phyloP scores from a whole-genome alignment of 2,797 vertebrate species.

The Cynopterus sphinx region DNA sequence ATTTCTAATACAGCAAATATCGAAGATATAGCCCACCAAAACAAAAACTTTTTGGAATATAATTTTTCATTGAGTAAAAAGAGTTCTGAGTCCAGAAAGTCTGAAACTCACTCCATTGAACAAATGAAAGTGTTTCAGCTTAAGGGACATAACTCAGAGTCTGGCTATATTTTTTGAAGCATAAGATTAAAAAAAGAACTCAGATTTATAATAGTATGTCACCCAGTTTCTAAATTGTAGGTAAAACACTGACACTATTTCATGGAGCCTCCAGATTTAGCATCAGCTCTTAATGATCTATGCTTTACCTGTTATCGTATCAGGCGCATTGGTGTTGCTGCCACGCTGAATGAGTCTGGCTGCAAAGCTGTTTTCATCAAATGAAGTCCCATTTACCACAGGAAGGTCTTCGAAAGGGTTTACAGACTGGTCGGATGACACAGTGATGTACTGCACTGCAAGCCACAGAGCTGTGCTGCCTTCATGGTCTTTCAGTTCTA shows the following conservation, averaged over 20 bases:
- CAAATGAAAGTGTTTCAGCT: neutral
- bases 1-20: neutral
- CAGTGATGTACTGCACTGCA: conserved; percentile 95
- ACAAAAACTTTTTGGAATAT: neutral
- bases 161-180: neutral
- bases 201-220: neutral
- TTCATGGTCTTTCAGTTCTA: conserved; percentile 97
- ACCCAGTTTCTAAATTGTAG: neutral
- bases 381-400: conserved; percentile 96
- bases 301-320: conserved; percentile 89
- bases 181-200: neutral
- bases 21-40: neutral
- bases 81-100: neutral
- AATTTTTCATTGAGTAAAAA: neutral
- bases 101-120: neutral
- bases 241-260: neutral
- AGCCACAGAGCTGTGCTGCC: conserved; percentile 98
- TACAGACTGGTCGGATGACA: conserved; percentile 93
- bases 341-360: conserved; percentile 95
- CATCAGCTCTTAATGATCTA: neutral
- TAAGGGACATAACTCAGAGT: neutral
- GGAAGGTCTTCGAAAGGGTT: conserved; percentile 96
- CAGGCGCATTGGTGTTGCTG: conserved; percentile 95
- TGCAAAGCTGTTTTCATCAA: conserved; percentile 97
- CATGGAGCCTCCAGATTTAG: neutral